phyloP scores from a whole-genome alignment of 2,888 invertebrate species.

The Embidobia sp. region DNA sequence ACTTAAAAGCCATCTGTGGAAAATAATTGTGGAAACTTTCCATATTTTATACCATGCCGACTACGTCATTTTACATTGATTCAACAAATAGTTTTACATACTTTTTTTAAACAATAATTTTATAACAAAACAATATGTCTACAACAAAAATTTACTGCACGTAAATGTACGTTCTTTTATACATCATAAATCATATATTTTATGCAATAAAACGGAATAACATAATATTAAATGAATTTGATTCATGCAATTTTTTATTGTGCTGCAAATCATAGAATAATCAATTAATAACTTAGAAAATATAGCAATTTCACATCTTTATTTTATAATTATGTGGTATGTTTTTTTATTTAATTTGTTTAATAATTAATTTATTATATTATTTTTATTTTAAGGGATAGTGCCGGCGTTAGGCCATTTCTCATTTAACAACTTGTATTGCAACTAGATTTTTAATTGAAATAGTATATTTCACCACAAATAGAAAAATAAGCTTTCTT shows the following conservation, averaged over 20 bases:
- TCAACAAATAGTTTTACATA: slow-evolving; percentile 27
- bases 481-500: too few relatives aligned
- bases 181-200: slow-evolving; percentile 3
- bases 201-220: background rate
- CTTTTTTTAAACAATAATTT: slow-evolving; percentile 2
- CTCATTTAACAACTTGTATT: too few relatives aligned
- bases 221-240: slow-evolving; percentile 6
- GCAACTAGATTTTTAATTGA: too few relatives aligned
- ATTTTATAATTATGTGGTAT: too few relatives aligned
- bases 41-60: slow-evolving; percentile 19
- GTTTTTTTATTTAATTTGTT: too few relatives aligned
- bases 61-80: slow-evolving; percentile 37
- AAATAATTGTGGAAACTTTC: slow-evolving; percentile 16
- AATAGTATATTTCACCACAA: too few relatives aligned
- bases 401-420: too few relatives aligned
- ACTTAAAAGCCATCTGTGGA: slow-evolving; percentile 18
- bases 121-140: background rate
- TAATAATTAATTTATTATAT: too few relatives aligned
- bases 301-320: too few relatives aligned
- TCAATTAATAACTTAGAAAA: too few relatives aligned
- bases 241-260: slow-evolving; percentile 4
- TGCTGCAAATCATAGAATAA: slow-evolving; percentile 17
- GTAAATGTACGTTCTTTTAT: slow-evolving; percentile 5
- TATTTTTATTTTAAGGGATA: too few relatives aligned
- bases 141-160: too few relatives aligned